Evolutionary conservation across 2,888 invertebrate genomes (phyloP), one percentile per base, ranked within the genome.

Genomic region (Chloroclystis v-ata): DNA sequence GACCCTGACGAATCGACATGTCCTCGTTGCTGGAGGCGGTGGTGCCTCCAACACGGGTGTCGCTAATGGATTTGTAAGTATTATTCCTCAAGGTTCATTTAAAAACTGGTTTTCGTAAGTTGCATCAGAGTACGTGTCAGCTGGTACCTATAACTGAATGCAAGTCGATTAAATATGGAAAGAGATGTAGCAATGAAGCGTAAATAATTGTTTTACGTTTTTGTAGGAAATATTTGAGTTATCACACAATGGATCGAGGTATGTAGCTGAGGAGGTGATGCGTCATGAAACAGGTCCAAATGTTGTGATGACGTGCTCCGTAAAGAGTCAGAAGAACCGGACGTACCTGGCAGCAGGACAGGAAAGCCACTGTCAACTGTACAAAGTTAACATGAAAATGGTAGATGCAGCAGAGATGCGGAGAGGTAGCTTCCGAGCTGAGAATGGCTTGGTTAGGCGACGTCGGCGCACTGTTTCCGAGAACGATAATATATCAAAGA

Each of bases 11-110:
- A 95, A 95, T 80, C 91, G 97, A 60, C 97, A 98, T 89, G 94
- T 99, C 65, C 87, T 99, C 52, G 97, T 99, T 37, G 98, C 96
- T 54, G 99, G 99, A 43, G 99, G 99, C 43, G 99, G 99, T 51
- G 99, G 99, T 47, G 94, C 96, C 28, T 94, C 98, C 10, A 98
- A 97, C 80, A 98, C 98, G 35, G 99, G 99, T 43, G 96, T 99
- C 45, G 94, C 95, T 28, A 99, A 99, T 90, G 97, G 97, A 77
- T 96, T 99, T 88, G 98, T 97, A 89, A 93, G 95, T 92, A 61
- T 35, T 47, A 43, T 37, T 10, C 14, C 44, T 49, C 47, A 48
- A 48, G 6, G 4, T 37, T 7, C 13, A 37, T 28, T 30, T 44
- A 38, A 37, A 47, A 38, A 50, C 47, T 37, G 10, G 37, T 44